Evolutionary conservation across 1,140 invertebrate genomes (phyloP).

Genomic region (Ceratina australensis): DNA sequence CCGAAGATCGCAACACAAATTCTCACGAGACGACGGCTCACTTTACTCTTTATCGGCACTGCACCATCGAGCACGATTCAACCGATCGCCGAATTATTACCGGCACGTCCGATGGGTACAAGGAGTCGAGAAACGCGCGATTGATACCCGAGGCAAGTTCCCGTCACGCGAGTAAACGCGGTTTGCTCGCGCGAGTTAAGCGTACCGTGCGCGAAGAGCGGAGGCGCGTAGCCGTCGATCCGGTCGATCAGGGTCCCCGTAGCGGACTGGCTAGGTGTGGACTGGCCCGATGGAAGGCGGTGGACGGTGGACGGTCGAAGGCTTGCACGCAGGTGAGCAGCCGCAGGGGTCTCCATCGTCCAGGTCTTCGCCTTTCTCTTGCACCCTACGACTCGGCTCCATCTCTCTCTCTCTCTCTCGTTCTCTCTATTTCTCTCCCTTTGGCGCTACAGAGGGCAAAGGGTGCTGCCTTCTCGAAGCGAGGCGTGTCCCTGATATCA

Average conservation of each 20-base stretch:
- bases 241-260: slow-evolving; percentile 62
- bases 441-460: slow-evolving; percentile 36
- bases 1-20: too few species aligned
- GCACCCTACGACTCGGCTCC: background rate
- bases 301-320: slow-evolving; percentile 51
- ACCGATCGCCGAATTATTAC: background rate
- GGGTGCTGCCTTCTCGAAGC: slow-evolving; percentile 44
- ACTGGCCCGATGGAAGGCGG: slow-evolving; percentile 59
- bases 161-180: background rate
- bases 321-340: slow-evolving; percentile 74
- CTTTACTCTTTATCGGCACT: too few species aligned
- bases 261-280: slow-evolving; percentile 68
- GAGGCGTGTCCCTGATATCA: slow-evolving; percentile 51
- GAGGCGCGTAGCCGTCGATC: slow-evolving; percentile 50
- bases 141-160: slow-evolving; percentile 37
- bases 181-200: slow-evolving; percentile 10
- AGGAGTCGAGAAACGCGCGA: background rate
- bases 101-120: background rate
- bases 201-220: slow-evolving; percentile 18
- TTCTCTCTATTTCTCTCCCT: slow-evolving; percentile 10
- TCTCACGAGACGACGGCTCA: too few species aligned
- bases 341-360: slow-evolving; percentile 63
- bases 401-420: slow-evolving; percentile 4
- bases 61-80: background rate
- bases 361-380: slow-evolving; percentile 20